Evolutionary conservation across 1,140 invertebrate genomes (phyloP), one percentile per base, ranked within the genome.

Genomic region (Frieseomelitta varia): DNA sequence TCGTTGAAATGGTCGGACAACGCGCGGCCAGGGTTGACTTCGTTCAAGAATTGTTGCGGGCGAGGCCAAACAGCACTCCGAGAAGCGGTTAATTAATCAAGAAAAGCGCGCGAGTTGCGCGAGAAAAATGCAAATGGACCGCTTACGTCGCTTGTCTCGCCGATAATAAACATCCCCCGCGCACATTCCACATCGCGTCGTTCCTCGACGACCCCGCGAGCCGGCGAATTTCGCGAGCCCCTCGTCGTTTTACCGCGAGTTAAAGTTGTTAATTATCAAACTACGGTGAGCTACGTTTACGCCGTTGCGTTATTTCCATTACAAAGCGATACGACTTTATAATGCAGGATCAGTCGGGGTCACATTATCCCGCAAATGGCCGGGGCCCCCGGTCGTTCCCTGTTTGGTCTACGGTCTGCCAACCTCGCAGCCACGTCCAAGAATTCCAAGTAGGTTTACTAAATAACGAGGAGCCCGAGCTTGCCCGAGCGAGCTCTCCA

Each of bases 371-470:
- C 75, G 65, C 75, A 71, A 88, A 88, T 51, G 85, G 78, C 72
- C 19, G 34, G 27, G 21, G 14, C 53, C 56, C 30, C 74, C 58
- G 63, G 6, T 67, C 34, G 80, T 55, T n/a, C 67, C 61, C 61
- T 34, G 47, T 69, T 39, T 30, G 82, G 79, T 79, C 69, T 78
- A 77, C 39, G 72, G 51, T 78, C 79, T 21, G 61, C 47, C 79
- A 30, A 47, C n/a, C 39, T 58, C 61, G 80, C 68, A 69, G 67
- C 76, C 63, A 84, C 87, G 85, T 84, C 86, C 73, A 58, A 84
- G 88, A 86, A 85, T 90, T 85, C 85, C 86, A 88, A 90, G 85
- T 87, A 85, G 86, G 85, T 90, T 90, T 90, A 90, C 84, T 83
- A 85, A 90, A 85, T 84, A 87, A 86, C 67, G 84, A 88, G 82